Evolutionary conservation across 1,140 invertebrate genomes (phyloP), one percentile per base, ranked within the genome.

Genomic region (Hydropsyche tenuis): DNA sequence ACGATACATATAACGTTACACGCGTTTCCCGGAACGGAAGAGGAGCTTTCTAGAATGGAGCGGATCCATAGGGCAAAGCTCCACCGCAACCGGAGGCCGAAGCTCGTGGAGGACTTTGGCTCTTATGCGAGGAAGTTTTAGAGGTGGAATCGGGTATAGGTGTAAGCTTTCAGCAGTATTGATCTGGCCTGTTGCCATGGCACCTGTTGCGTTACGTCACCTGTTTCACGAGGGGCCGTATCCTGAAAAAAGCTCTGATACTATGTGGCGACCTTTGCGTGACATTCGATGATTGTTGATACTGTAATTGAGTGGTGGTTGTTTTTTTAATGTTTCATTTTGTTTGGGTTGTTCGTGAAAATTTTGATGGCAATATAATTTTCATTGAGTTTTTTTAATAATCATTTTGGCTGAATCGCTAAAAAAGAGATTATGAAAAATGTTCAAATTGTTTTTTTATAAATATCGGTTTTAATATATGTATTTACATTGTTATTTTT

Each of bases 141-240:
- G 27, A 37, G 64, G 12, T 42, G 16, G n/a, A n/a, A n/a, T n/a
- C n/a, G n/a, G 16, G 16, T 22, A 23, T n/a, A n/a, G n/a, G n/a
- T n/a, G n/a, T 56, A 27, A 22, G 72, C 45, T 3, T 43, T 60
- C 37, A 22, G 46, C 3, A 56, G 69, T 75, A 75, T 75, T 71
- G 74, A 75, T 75, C 74, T 62, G 51, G 27, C 69, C 74, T 75
- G 74, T 75, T 75, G 69, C 74, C 74, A 75, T 75, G 74, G 69
- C 64, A 75, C 74, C 64, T 75, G 74, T 75, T 75, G 74, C 74
- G 45, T 56, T 43, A 51, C 53, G 42, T 66, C 73, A 60, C 68
- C 68, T 70, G 48, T 68, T 51, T 60, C 56, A 18, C 48, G 16
- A 6, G 4, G 18, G 12, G 12, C 14, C 45, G 45, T 46, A 46